Evolutionary conservation across 2,888 invertebrate species (phyloP).

Genomic region (Stenichneumon culpator): DNA sequence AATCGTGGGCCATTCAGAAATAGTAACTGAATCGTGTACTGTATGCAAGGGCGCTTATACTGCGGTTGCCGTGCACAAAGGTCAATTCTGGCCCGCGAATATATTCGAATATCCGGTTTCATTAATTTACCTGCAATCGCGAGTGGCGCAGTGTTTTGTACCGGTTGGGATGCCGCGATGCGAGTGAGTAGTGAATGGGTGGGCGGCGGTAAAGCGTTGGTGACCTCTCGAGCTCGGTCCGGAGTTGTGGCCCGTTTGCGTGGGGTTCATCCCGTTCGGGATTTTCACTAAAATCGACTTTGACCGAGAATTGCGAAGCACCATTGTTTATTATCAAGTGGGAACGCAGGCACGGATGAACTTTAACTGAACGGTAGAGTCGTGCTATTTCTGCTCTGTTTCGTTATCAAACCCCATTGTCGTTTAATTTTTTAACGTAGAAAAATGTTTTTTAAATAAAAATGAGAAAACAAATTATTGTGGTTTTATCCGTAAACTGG

Average conservation of each 20-base stretch:
- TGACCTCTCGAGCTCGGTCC: slow-evolving; percentile 17
- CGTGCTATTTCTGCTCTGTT: background rate
- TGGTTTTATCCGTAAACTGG: background rate
- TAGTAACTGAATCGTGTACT: slow-evolving; percentile 23
- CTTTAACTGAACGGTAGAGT: slow-evolving; percentile 13
- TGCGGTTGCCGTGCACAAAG: slow-evolving; percentile 1
- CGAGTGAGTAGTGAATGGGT: slow-evolving; percentile 19
- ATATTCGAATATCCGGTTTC: slow-evolving; percentile 58
- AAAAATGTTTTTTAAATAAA: background rate
- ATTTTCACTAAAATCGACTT: slow-evolving; percentile 52
- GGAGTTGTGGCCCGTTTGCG: slow-evolving; percentile 5
- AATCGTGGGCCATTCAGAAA: background rate
- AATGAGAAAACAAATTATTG: background rate
- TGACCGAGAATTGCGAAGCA: slow-evolving; percentile 32
- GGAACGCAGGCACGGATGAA: background rate
- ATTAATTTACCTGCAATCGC: slow-evolving; percentile 56
- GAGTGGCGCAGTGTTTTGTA: slow-evolving; percentile 19
- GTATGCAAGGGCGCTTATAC: slow-evolving; percentile 2
- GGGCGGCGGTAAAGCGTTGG: slow-evolving; percentile 6
- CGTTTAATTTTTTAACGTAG: background rate
- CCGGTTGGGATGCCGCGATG: background rate
- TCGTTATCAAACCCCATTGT: slow-evolving; percentile 33
- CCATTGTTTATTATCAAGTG: slow-evolving; percentile 49
- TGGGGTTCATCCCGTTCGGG: background rate
- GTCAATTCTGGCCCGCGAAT: slow-evolving; percentile 25